Evolutionary conservation across 2,797 vertebrate genomes (phyloP), one percentile per base, ranked within the genome.

Genomic region (Fundulus diaphanus): DNA sequence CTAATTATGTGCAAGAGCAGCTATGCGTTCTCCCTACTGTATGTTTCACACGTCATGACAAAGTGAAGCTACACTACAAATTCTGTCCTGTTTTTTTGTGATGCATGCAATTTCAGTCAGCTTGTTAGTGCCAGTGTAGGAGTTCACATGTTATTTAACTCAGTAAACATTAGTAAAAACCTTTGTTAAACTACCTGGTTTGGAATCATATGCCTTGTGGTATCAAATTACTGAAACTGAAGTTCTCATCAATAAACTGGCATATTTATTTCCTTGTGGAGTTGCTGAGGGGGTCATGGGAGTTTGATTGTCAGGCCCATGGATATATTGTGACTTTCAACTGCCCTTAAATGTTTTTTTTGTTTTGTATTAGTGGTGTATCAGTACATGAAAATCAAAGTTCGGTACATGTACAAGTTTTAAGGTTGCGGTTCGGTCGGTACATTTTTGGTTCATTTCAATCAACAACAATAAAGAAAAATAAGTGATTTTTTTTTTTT

Each of bases 11-110:
- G 24, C 33, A 63, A 24, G 3, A 24, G 20, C 33, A 37, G 59
- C 22, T 20, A 24, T 13, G 20, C 27, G 68, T 54, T 46, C 24
- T 48, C 56, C 68, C 73, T 77, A 7, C 31, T 77, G 33, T 83
- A 82, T 73, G 71, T 67, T 82, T 78, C 0, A 59, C 59, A 54
- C 27, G 35, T 66, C 51, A 51, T 1, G 2, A 70, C 73, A 65
- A 15, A 70, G 63, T 63, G 59, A 52, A 63, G 57, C 68, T 37
- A 24, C 81, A 74, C 73, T 84, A 72, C 61, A 65, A 51, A 69
- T 66, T 68, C 22, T 44, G 27, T 33, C 29, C 56, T 54, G 22
- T n/a, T 49, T 11, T 5, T 20, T 51, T 78, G 33, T 37, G 59
- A 22, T 24, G 59, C 59, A 1, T 63, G 29, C 20, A 33, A 61